A percentile compares a stretch with the other conserved stretches of the same genome.
Evolutionary conservation across 2,888 invertebrate genomes (phyloP).

Genomic region (Tiliacea citrago): DNA sequence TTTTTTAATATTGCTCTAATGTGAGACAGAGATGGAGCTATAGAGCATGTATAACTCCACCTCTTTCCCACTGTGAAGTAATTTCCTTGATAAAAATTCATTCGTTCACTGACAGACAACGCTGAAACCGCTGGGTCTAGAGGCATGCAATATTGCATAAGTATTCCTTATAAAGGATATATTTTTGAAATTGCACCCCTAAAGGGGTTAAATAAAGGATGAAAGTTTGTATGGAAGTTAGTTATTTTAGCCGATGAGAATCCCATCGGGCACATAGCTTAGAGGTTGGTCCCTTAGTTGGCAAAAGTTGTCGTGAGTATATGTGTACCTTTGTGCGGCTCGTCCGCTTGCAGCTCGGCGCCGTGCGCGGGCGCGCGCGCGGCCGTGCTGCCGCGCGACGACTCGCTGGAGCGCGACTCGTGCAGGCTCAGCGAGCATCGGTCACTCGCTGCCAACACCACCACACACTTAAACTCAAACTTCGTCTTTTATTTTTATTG

Average conservation of each 20-base stretch:
- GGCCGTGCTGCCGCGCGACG: slow-evolving; percentile 24
- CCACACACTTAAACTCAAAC: slow-evolving; percentile 7
- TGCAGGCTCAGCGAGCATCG: slow-evolving; percentile 68
- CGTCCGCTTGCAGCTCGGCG: not conserved
- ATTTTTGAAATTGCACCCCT: not conserved
- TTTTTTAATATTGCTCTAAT: not conserved
- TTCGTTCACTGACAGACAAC: not conserved
- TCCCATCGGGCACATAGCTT: not conserved
- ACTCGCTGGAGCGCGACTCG: slow-evolving; percentile 73
- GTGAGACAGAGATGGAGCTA: not conserved
- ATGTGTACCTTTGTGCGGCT: slow-evolving; percentile 23
- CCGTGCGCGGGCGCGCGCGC: not conserved
- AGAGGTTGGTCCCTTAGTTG: not conserved
- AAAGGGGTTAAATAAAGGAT: too few species aligned
- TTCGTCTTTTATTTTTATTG: too few species aligned
- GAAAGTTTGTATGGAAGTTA: not conserved
- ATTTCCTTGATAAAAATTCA: not conserved
- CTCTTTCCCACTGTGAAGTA: not conserved
- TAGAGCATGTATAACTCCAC: not conserved
- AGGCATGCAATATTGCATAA: not conserved
- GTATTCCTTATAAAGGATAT: not conserved
- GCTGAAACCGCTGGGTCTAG: too few species aligned
- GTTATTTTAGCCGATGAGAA: not conserved
- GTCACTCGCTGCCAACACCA: slow-evolving; percentile 64
- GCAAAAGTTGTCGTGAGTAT: not conserved